Percentiles rank a stretch among this genome's conserved stretches.
Conservation (phyloP, 2,113 vertebrate genomes). For the Phasianus colchicus region DNA sequence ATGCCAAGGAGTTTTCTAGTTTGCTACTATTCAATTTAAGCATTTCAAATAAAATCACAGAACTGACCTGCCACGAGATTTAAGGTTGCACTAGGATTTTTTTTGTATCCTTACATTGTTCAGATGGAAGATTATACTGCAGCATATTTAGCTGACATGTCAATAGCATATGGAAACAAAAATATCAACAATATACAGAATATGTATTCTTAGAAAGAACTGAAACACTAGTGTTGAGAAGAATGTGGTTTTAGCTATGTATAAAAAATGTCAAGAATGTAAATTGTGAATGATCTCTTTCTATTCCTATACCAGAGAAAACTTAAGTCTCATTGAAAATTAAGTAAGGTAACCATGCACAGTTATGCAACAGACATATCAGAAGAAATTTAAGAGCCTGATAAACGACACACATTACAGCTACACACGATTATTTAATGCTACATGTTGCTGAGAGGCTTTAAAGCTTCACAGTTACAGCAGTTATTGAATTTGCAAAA, state of each 20-base stretch:
- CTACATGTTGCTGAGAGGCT: rapidly evolving
- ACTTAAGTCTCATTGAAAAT: background rate
- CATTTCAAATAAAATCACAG: background rate
- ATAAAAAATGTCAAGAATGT: background rate
- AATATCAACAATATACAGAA: background rate
- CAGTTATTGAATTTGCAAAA: background rate
- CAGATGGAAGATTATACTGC: background rate
- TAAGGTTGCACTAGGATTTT: background rate
- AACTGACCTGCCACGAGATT: background rate
- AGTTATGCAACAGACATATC: background rate
- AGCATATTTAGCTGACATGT: background rate
- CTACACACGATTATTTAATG: background rate
- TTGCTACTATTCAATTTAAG: background rate
- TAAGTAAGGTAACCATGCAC: background rate
- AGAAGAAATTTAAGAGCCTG: background rate
- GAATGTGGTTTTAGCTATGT: background rate
- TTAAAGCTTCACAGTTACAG: background rate
- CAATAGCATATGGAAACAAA: background rate
- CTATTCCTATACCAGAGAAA: background rate
- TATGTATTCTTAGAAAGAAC: background rate
- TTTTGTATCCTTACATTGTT: background rate
- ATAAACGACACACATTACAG: background rate
- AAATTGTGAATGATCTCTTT: background rate
- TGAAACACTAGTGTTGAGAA: background rate
- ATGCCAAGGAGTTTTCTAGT: background rate